phyloP scores from a whole-genome alignment of 2,797 vertebrate genomes.

The Xiphorhynchus erythropygius region DNA sequence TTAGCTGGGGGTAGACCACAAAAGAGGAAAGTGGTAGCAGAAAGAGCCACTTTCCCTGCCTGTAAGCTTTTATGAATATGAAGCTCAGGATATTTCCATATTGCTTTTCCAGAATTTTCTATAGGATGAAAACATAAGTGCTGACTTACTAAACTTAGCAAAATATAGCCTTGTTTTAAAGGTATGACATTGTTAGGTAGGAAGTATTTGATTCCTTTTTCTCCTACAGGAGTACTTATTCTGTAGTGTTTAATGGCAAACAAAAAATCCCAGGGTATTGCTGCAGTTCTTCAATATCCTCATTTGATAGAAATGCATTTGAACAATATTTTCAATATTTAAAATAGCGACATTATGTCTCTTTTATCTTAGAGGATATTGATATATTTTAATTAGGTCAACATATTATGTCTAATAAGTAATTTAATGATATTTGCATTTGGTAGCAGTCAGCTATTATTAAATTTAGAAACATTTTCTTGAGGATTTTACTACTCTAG shows the following conservation, averaged over 20 bases:
- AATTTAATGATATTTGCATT: not conserved
- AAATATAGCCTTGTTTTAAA: not conserved
- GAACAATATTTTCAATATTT: not conserved
- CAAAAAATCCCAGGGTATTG: not conserved
- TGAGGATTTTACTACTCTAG: not conserved
- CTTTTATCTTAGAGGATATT: rapidly evolving
- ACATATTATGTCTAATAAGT: not conserved
- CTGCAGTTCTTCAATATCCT: not conserved
- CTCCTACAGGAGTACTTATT: not conserved
- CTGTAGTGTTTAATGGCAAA: not conserved
- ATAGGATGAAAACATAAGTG: not conserved
- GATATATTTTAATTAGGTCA: not conserved
- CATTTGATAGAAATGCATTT: not conserved
- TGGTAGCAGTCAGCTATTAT: not conserved
- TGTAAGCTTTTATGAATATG: not conserved
- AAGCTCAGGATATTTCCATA: not conserved
- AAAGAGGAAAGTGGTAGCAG: not conserved
- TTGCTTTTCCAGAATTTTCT: not conserved
- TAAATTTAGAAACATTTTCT: not conserved
- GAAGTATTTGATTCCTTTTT: not conserved
- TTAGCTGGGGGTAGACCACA: not conserved
- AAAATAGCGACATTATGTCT: not conserved
- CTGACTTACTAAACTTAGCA: not conserved
- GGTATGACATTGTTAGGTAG: not conserved
- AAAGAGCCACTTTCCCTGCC: not conserved